Base-by-base conservation (phyloP, 2,797 vertebrate species). In the Nyctalus aviator region DNA sequence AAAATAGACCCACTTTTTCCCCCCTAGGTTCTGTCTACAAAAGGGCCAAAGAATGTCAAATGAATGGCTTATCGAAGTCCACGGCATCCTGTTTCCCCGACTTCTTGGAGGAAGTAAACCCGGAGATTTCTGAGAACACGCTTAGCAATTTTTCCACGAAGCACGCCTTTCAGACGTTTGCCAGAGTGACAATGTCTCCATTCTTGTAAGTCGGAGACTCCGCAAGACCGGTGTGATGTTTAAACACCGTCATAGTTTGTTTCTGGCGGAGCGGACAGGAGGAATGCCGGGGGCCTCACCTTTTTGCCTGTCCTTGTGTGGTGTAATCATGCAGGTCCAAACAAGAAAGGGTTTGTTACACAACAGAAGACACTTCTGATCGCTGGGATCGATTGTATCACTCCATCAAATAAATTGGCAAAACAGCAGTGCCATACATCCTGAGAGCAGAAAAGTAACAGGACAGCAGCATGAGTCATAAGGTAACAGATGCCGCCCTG, bases 1-100 rank as follows among this genome's bases (percentile, higher is more conserved):
- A 95, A 95, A 93, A 96, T 93, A 97, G 95, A 77, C 85, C 55
- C 86, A 75, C 66, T 77, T 82, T 95, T 85, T 53, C 23, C 91
- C 78, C 44, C 48, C 59, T 88, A 57, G 71, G 78, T 92, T 78
- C 91, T 83, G 53, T 91, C 91, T 76, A 96, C 94, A 96, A 94
- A 97, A 97, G 84, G 37, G 41, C 94, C 73, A 95, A 94, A 93
- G 96, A 94, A 78, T 79, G 77, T 91, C 91, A 96, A 94, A 75
- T 95, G 96, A 95, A 96, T 96, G 97, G 96, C 96, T 97, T 96
- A 97, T 86, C 95, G 81, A 97, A 90, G 50, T 95, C 91, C 82
- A 83, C 62, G 76, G 68, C 91, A 95, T 97, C 95, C 97, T 95
- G 95, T 90, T 75, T 81, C 94, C 94, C 94, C 95, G 84, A 93